Evolutionary conservation across 1,140 invertebrate species (phyloP), one percentile per base, ranked within the genome.

Genomic region (Ips nitidus): DNA sequence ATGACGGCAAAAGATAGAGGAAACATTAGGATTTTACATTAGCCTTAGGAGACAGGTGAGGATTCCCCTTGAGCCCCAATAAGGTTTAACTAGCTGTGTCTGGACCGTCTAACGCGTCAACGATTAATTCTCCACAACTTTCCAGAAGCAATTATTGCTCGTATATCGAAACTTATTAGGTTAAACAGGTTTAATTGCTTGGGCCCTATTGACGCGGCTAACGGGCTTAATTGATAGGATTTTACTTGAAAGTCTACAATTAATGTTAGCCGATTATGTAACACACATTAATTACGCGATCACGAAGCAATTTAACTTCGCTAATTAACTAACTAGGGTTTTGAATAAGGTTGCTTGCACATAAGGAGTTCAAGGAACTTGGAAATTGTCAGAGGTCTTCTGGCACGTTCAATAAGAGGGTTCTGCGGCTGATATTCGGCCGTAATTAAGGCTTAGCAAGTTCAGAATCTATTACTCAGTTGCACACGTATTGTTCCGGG

Each of bases 201-300:
- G 2, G 22, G 8, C 6, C 4, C 56, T 40, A 59, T 59, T 59
- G 56, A 59, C 41, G 40, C 7, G 8, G 56, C 56, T 59, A 39
- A 41, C 37, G 41, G 39, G 40, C 38, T 41, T 59, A 59, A 59
- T 59, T 59, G 56, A 42, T 42, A 42, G 56, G 56, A 36, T 59
- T 59, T 41, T 42, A 59, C 37, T 59, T 59, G 56, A 41, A 59
- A 59, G 56, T 59, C 8, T 59, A 59, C 41, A 41, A 59, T 59
- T 41, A 59, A 59, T 59, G 38, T 41, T 59, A 41, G 40, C 41
- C 56, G 41, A 59, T 59, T 59, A 59, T 59, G 41, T 41, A 42
- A 59, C 56, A 59, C 56, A 59, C 56, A 59, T 59, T 59, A 59
- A 59, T 59, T 59, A 59, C 38, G 38, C 56, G 38, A 59, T 59